These are phyloP conservation scores for Nixonia krombeini DNA, from an alignment of 1,140 invertebrate genomes.

Conservation along the genomic window DNA sequence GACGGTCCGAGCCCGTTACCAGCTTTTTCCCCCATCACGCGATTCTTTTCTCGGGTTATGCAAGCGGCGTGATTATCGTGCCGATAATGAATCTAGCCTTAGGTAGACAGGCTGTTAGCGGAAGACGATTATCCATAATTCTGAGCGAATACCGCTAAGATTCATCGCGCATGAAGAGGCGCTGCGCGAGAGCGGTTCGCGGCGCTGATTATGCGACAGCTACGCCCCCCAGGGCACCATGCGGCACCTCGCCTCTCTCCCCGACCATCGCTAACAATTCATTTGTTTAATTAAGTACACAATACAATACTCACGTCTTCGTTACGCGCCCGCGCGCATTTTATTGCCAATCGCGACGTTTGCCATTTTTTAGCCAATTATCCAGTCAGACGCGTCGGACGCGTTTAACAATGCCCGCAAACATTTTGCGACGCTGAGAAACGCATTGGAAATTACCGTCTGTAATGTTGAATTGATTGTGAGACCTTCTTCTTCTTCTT, in stretches of 20 bases:
- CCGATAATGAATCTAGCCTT: constrained; percentile 32
- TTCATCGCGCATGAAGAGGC: constrained; percentile 24
- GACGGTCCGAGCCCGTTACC: constrained; percentile 25
- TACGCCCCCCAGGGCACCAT: background rate
- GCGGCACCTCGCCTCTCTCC: background rate
- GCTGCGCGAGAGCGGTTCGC: constrained; percentile 4
- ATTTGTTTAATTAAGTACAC: constrained; percentile 26
- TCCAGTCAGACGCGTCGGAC: too few relatives aligned
- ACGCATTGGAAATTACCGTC: too few relatives aligned
- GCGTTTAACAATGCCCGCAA: too few relatives aligned
- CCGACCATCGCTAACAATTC: constrained; percentile 11
- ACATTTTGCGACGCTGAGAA: too few relatives aligned
- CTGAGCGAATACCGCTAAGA: constrained; percentile 39
- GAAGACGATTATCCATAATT: constrained; percentile 40
- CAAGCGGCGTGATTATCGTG: constrained; percentile 31
- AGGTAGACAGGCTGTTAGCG: constrained; percentile 32
- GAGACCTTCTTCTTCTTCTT: too few relatives aligned
- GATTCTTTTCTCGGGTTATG: constrained; percentile 31
- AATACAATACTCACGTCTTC: too few relatives aligned
- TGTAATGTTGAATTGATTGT: too few relatives aligned
- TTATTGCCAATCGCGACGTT: too few relatives aligned
- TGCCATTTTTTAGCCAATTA: too few relatives aligned
- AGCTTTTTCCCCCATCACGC: constrained; percentile 21
- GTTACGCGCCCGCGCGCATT: too few relatives aligned
- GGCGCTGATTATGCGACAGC: constrained; percentile 5